Evolutionary conservation across 2,797 vertebrate species (phyloP).

Genomic region (Etheostoma perlongum): DNA sequence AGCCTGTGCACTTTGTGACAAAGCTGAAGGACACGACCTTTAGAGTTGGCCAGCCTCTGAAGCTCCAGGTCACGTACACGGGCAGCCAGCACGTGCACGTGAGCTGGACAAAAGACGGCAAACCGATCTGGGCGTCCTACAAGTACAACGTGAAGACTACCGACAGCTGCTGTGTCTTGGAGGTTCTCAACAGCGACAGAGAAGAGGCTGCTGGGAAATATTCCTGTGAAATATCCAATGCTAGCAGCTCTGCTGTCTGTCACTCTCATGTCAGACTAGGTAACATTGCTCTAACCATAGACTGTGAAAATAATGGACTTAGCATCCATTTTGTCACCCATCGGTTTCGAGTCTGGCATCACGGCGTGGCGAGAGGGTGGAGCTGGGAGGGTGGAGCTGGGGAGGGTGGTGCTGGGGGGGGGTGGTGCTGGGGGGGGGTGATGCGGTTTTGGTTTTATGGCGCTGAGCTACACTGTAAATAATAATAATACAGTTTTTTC

Average conservation of each 20-base stretch:
- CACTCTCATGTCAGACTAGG: constrained; percentile 56
- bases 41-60: constrained; percentile 87
- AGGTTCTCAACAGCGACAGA: constrained; percentile 85
- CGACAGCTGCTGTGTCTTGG: constrained; percentile 81
- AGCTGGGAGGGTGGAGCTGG: no score
- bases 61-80: constrained; percentile 87
- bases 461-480: no score
- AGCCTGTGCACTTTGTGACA: constrained; percentile 88
- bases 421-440: no score
- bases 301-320: no score
- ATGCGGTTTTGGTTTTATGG: no score
- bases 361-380: no score
- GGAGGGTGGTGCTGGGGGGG: no score
- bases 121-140: constrained; percentile 85
- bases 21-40: constrained; percentile 88
- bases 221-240: constrained; percentile 90
- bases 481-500: no score
- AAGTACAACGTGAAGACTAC: constrained; percentile 89
- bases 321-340: no score
- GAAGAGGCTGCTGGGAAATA: constrained; percentile 89
- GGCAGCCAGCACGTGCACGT: constrained; percentile 89
- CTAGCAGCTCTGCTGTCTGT: constrained; percentile 77
- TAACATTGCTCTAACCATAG: constrained; percentile 34
- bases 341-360: no score
- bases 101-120: constrained; percentile 89